Base-by-base conservation (phyloP, 2,888 invertebrate genomes). In the Platynereis dumerilii region DNA sequence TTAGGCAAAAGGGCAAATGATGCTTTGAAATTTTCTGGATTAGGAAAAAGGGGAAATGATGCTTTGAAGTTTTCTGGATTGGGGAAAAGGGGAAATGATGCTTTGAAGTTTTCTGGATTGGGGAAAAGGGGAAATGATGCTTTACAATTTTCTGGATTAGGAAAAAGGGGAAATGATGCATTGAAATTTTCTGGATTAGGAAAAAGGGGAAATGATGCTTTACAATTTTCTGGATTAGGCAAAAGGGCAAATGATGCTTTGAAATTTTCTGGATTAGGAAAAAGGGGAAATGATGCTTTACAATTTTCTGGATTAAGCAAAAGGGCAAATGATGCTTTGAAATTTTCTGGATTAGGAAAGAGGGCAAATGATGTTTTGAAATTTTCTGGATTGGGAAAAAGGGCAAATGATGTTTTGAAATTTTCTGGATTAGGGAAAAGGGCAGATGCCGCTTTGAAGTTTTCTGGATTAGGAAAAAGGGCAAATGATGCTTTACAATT, bases 231-330 rank as follows among this genome's bases (percentile, higher is more conserved):
- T 12, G 62, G 62, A 2, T 28, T 62, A 3, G 62, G 62, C 27
- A 62, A 62, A 48, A 55, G 56, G 55, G 27, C 56, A 5, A 17
- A 39, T 20, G 42, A 55, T 52, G 56, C 56, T 2, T 56, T 62
- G 62, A 48, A 45, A 15, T 62, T 57, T 56, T 45, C 62, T 44
- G 62, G 62, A 1, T 44, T 62, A 45, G 62, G 62, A 22, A 62
- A 62, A 42, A 62, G 56, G 29, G 28, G 15, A 12, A 29, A 55
- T 15, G 7, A 42, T 10, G 15, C 34, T 12, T 56, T 62, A 56
- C 20, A 27, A n/a, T 62, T 57, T 45, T 45, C 56, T 22, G 62
- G 62, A 1, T 44, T 62, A 20, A 56, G 62, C 22, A 62, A 62
- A 52, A 52, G 34, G 22, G 44, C 56, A 10, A 56, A 56, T 34